Percentiles rank a stretch among this genome's conserved stretches.
Conservation (phyloP, 1,140 invertebrate genomes). For the Spodoptera litura region DNA sequence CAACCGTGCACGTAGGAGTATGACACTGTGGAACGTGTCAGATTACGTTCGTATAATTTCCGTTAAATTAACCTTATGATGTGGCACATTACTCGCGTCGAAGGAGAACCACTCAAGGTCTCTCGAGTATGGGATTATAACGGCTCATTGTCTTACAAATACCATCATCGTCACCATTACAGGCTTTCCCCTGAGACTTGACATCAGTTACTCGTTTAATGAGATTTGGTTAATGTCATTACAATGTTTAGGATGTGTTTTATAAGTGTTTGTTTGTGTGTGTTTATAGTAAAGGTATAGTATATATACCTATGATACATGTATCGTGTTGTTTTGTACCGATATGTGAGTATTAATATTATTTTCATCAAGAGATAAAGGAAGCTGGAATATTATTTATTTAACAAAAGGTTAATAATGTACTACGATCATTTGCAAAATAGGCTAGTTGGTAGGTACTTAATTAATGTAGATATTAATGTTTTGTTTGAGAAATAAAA, state of each 20-base stretch:
- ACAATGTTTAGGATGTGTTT: neutral
- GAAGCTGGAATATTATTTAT: too few species aligned
- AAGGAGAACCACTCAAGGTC: slow-evolving; percentile 14
- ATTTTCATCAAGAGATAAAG: too few species aligned
- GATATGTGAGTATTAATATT: too few species aligned
- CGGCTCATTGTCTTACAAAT: slow-evolving; percentile 19
- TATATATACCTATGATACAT: too few species aligned
- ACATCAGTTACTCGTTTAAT: slow-evolving; percentile 41
- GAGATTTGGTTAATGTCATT: slow-evolving; percentile 32
- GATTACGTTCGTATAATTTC: slow-evolving; percentile 37
- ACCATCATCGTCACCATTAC: slow-evolving; percentile 19
- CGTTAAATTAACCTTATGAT: slow-evolving; percentile 41
- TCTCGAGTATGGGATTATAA: slow-evolving; percentile 18
- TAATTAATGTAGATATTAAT: too few species aligned
- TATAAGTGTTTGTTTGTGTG: neutral
- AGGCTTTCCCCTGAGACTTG: slow-evolving; percentile 18
- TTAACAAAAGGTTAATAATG: too few species aligned
- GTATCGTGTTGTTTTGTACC: too few species aligned
- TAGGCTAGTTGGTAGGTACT: too few species aligned
- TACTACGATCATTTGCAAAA: too few species aligned
- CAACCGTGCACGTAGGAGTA: slow-evolving; percentile 1
- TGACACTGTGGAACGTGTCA: slow-evolving; percentile 23
- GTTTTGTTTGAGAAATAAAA: too few species aligned
- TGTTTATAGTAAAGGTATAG: too few species aligned
- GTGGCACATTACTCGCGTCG: slow-evolving; percentile 35